Base-by-base conservation (phyloP, 2,888 invertebrate species). In the Sarcophaga caerulescens region DNA sequence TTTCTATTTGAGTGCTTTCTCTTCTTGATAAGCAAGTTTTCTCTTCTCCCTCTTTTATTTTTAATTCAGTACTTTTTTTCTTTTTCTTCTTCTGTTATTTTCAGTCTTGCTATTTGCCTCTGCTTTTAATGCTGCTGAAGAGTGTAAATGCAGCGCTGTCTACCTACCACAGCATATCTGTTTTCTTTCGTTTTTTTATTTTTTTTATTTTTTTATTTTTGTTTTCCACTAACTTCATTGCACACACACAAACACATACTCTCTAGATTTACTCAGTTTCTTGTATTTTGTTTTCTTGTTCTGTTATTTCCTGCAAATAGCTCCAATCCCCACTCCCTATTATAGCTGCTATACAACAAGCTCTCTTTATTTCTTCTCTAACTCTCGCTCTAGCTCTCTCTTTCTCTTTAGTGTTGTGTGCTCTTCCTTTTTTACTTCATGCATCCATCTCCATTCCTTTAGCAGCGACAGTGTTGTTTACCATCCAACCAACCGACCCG, bases 1-100 rank as follows among this genome's bases (percentile, higher is more conserved):
- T 85, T 86, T 85, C 85, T 87, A 85, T 87, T 87, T 85, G 85
- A 88, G 88, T 88, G 88, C 86, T 86, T 88, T 87, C 88, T 88
- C 87, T 86, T 85, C 85, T 86, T 88, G 87, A 87, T 87, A 88
- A 88, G 84, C 88, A 85, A 87, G 85, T 87, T 87, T 87, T 87
- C 85, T 81, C 84, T 87, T 87, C 85, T 81, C 84, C 81, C 75
- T 81, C 81, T 17, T 12, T 17, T 86, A 81, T 84, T 86, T 84
- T 84, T 81, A 80, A 75, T 84, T 75, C 78, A 83, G 75, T 75
- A 14, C 8, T 35, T 85, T 87, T 87, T 87, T 35, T 25, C 25
- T 6, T 25, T 4, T 35, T 35, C 85, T 81, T 86, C 81, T 70
- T 81, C 81, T 52, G 52, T 17, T 86, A 81, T 84, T 86, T 84